Conservation (phyloP, 2,113 vertebrate species). For the Halcyon senegalensis region DNA sequence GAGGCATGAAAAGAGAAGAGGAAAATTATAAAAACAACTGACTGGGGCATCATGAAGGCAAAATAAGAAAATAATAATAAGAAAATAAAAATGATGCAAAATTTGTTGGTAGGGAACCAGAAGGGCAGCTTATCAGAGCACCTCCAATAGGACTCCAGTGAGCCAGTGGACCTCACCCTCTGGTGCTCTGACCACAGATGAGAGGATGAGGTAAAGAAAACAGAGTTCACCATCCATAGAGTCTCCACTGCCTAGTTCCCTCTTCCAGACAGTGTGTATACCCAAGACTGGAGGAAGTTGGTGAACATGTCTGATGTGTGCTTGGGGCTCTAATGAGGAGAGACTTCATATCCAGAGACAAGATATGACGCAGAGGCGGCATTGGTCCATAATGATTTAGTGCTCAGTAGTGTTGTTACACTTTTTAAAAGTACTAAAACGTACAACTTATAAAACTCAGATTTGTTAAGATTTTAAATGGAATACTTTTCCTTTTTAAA, state of each 20-base stretch:
- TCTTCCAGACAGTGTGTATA: not conserved
- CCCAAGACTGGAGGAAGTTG: not conserved
- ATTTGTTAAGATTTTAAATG: not conserved
- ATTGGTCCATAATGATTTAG: not conserved
- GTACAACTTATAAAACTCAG: not conserved
- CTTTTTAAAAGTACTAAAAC: not conserved
- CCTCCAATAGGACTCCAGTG: accelerated
- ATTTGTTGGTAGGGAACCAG: not conserved
- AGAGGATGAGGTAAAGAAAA: not conserved
- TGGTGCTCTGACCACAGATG: not conserved
- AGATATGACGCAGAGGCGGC: not conserved
- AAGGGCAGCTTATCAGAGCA: not conserved
- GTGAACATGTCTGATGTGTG: not conserved
- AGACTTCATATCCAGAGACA: not conserved
- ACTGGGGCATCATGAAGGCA: not conserved
- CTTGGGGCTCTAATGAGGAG: not conserved
- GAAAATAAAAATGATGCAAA: not conserved
- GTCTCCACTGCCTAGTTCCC: not conserved
- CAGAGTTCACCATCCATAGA: not conserved
- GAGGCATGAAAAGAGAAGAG: not conserved
- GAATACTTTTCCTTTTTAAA: not conserved
- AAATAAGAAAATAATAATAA: not conserved
- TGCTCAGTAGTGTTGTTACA: not conserved
- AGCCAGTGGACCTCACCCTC: not conserved
- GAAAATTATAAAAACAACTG: not conserved